Evolutionary conservation across 1,140 invertebrate genomes (phyloP), one percentile per base, ranked within the genome.

Genomic region (Muscidifurax raptorellus): DNA sequence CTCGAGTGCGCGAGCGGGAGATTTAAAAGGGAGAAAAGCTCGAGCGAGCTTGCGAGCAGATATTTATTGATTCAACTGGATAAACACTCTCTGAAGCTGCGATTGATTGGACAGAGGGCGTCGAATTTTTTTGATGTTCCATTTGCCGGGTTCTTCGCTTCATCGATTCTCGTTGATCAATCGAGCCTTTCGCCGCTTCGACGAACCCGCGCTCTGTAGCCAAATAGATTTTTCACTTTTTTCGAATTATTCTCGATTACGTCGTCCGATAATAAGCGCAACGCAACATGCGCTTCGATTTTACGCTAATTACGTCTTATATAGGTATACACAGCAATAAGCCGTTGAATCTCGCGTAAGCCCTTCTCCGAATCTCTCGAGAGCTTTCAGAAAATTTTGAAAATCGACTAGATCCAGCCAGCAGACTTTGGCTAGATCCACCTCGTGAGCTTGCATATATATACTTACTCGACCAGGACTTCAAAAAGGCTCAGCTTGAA

Each of bases 51-150:
- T 59, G 25, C 66, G 66, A 27, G 64, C 64, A 27, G 28, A 69
- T 69, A 69, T 69, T 76, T 87, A 86, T 88, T 88, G 82, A 84
- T 84, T 84, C 86, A 88, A 86, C 87, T 88, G 83, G 64, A 84
- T 86, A 84, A 88, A 88, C 82, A 86, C 25, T 44, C 83, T 86
- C 81, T 85, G 66, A n/a, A 83, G 36, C 80, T 59, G 52, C 71
- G 77, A 85, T 77, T 87, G 86, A 86, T 87, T 83, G 80, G 22
- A 59, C 18, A 59, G 78, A 80, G 25, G 66, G 27, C 25, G 2
- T 15, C 10, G 27, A 28, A 69, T 30, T 69, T 69, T 69, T 30
- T 69, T 66, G 0, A 69, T 27, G 66, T 27, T 67, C 28, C 28
- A 27, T 67, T 67, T 67, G 18, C 27, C 7, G n/a, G 27, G 25